These are phyloP conservation scores for Drosophila stalkeri DNA, from an alignment of 2,888 invertebrate genomes.

Conservation along the genomic window DNA sequence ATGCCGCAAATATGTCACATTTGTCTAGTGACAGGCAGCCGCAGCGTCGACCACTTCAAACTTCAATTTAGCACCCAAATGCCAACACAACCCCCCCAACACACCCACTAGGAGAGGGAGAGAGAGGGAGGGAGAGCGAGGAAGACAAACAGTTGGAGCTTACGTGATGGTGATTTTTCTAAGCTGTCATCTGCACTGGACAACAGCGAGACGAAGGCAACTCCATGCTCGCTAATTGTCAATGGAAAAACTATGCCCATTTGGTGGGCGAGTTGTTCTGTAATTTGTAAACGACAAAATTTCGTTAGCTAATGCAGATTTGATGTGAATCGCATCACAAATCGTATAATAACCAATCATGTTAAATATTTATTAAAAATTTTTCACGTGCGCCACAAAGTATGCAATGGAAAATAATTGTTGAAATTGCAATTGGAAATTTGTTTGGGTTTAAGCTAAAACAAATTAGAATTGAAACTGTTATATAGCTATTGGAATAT, in stretches of 20 bases:
- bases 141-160: not conserved
- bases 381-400: not conserved
- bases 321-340: not conserved
- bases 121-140: not conserved
- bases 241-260: slow-evolving; percentile 55
- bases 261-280: slow-evolving; percentile 14
- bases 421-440: slow-evolving; percentile 17
- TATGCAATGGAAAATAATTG: slow-evolving; percentile 14
- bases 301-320: not conserved
- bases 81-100: not conserved
- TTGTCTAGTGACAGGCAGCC: slow-evolving; percentile 61
- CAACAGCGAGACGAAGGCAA: slow-evolving; percentile 34
- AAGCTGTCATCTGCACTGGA: slow-evolving; percentile 73
- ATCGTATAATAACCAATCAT: not conserved
- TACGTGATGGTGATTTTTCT: slow-evolving; percentile 71
- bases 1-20: slow-evolving; percentile 73
- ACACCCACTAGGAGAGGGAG: not conserved
- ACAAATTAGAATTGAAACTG: slow-evolving; percentile 39
- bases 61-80: slow-evolving; percentile 18
- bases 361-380: not conserved
- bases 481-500: slow-evolving; percentile 6
- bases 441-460: slow-evolving; percentile 24
- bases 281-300: not conserved
- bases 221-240: slow-evolving; percentile 62
- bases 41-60: slow-evolving; percentile 67